A percentile compares a stretch with the other conserved stretches of the same genome.
Evolutionary conservation across 2,797 vertebrate genomes (phyloP).

Genomic region (Phoebastria nigripes): DNA sequence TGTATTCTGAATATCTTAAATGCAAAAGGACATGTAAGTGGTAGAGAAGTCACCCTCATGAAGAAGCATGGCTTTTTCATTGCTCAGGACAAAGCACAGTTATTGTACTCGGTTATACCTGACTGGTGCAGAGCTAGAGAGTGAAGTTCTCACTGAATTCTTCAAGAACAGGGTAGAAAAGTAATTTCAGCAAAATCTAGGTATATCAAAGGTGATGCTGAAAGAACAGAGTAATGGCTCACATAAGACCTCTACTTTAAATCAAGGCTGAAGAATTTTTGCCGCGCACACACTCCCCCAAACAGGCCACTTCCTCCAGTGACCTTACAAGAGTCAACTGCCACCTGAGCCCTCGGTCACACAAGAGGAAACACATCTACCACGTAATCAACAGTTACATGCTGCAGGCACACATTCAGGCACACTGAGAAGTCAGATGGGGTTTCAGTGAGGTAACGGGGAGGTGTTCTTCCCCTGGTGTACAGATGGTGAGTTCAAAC

Average conservation of each 20-base stretch:
- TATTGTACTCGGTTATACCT: not conserved
- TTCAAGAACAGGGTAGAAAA: not conserved
- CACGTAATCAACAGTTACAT: not conserved
- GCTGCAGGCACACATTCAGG: not conserved
- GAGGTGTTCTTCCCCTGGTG: not conserved
- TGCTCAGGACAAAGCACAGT: not conserved
- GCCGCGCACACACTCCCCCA: not conserved
- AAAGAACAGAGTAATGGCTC: not conserved
- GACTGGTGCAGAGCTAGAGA: not conserved
- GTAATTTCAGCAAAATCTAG: not conserved
- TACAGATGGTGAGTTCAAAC: not conserved
- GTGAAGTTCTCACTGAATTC: not conserved
- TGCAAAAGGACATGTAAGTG: not conserved
- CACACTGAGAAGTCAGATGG: not conserved
- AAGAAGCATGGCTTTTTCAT: not conserved
- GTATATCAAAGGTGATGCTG: not conserved
- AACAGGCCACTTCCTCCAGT: not conserved
- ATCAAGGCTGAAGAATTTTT: not conserved
- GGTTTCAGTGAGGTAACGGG: not conserved
- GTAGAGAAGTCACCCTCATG: not conserved
- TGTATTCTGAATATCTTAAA: not conserved
- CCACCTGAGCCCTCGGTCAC: not conserved
- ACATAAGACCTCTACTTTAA: not conserved
- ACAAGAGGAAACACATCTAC: not conserved
- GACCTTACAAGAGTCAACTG: not conserved